Evolutionary conservation across 2,113 vertebrate genomes (phyloP), one percentile per base, ranked within the genome.

Genomic region (Chrysochloris asiatica): DNA sequence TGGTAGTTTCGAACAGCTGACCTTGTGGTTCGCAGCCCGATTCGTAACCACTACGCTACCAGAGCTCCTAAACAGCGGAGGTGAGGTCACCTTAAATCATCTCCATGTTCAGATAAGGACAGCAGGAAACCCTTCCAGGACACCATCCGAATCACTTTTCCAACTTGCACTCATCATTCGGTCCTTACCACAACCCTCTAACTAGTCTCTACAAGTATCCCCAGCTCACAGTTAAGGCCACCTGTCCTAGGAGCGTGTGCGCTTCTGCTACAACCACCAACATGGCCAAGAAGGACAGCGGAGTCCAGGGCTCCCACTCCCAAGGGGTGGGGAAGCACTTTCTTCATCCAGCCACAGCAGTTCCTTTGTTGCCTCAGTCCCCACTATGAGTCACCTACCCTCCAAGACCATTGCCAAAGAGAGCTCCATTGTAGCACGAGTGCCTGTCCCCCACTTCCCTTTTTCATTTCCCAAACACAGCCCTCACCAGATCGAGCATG

Each of bases 401-500:
- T 50, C 33, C 59, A 28, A 65, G 61, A 67, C 7, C 1, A 8
- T 3, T 47, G 54, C 54, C 78, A 54, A 43, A 95, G 79, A 89
- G 36, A 52, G 78, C 73, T 52, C 52, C 33, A 24, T 4, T 69
- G 45, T 11, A 77, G 79, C 36, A 4, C 21, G 17, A 22, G 30
- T 50, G 28, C 43, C 33, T 3, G 21, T 6, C 54, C 86, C n/a
- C 48, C 41, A 63, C 86, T 95, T 93, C 93, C 93, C 59, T 67
- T 93, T 93, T 77, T 47, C 82, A 43, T 85, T 91, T 85, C 93
- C 50, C 59, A 78, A 88, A 82, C 12, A 4, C 0, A 1, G 90
- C 36, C 52, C 71, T 83, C 47, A 41, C 75, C n/a, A 83, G 8
- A 77, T 48, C 16, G 2, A 47, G 50, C 69, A 50, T 88, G 6